Evolutionary conservation across 2,797 vertebrate genomes (phyloP), one percentile per base, ranked within the genome.

Genomic region (Chaunax sp.): DNA sequence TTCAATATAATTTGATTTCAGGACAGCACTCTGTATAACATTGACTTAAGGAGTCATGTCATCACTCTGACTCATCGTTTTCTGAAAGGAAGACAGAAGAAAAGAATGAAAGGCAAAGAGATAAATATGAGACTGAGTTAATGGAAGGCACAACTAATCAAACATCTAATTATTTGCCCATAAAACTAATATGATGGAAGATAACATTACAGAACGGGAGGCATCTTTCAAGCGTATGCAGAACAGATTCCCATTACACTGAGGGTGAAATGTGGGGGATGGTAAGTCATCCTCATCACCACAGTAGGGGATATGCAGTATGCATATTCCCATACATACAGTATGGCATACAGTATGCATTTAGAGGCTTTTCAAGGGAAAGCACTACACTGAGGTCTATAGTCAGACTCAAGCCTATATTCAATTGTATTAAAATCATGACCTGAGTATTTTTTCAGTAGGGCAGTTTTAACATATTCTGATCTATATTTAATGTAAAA

Each of bases 191-290:
- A 56, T 61, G 53, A 52, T 64, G 66, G 62, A 62, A 52, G 69
- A 80, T 80, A 78, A 77, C 60, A 46, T 71, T 76, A 69, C 19
- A 65, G 77, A 81, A 80, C 41, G 44, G 33, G 64, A 52, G n/a
- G n/a, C 77, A 70, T 85, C 35, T 79, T 86, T 83, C 70, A 72
- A 37, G 54, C 69, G 52, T 65, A 72, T 77, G 78, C 72, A 69
- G 78, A 80, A 64, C 41, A 62, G 71, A 80, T 75, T 87, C 74
- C 58, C 47, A 64, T 83, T 83, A 80, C 70, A 72, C 62, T 81
- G 55, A 54, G 57, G 52, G 64, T 74, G 53, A 76, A 82, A 78
- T 18, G 64, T 77, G 72, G 85, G 90, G 87, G 86, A 87, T 65
- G 90, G 88, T 84, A 70, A 57, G 19, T 67, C 50, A 35, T 78